phyloP scores from a whole-genome alignment of 1,140 invertebrate genomes.

The Diploscapter pachys region DNA sequence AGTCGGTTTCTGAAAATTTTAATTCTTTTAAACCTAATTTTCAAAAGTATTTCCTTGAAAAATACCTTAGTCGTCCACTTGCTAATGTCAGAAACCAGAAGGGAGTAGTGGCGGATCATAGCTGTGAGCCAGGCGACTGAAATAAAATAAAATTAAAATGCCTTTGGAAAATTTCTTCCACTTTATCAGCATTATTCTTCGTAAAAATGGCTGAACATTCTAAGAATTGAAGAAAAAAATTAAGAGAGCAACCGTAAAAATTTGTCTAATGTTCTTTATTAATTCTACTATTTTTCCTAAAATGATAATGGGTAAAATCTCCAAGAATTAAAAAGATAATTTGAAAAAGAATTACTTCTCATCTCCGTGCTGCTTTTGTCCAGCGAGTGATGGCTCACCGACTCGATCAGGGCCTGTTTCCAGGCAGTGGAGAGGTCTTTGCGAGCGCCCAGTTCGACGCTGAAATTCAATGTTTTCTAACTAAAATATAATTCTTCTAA shows the following conservation, averaged over 20 bases:
- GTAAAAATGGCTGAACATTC: neutral
- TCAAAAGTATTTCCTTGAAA: neutral
- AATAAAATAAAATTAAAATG: slow-evolving; percentile 15
- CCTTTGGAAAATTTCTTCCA: neutral
- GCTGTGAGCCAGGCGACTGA: slow-evolving; percentile 56
- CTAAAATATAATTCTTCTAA: too few species aligned
- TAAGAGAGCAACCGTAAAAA: neutral
- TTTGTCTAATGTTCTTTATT: too few species aligned
- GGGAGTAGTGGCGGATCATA: slow-evolving; percentile 55
- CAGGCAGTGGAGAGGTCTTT: slow-evolving; percentile 48
- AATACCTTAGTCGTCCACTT: slow-evolving; percentile 34
- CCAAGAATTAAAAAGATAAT: neutral
- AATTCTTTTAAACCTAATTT: neutral
- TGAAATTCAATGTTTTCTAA: slow-evolving; percentile 14
- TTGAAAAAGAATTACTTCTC: slow-evolving; percentile 14
- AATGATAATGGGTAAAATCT: neutral
- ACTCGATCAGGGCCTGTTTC: slow-evolving; percentile 43
- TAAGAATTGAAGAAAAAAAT: neutral
- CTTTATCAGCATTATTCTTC: neutral
- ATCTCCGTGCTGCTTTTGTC: slow-evolving; percentile 36
- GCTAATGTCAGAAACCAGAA: slow-evolving; percentile 47
- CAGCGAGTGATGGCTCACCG: slow-evolving; percentile 43
- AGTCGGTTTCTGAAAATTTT: slow-evolving; percentile 41
- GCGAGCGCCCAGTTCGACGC: slow-evolving; percentile 49
- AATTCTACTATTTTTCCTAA: neutral